Conservation (phyloP, 2,888 invertebrate genomes). For the Gastracanthus pulcherrimus region DNA sequence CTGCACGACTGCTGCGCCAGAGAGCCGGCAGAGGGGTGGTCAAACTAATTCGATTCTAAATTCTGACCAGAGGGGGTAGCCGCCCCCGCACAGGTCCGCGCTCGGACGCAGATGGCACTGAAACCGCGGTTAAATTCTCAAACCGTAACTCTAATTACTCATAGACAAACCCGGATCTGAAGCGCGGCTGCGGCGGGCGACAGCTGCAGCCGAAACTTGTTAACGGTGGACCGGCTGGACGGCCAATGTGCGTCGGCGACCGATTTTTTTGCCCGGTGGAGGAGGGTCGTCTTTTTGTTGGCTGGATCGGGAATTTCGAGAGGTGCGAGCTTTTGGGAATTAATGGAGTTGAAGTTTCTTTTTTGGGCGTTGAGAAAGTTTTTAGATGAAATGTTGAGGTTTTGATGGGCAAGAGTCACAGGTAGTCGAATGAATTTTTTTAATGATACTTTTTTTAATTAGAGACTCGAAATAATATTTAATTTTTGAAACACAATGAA, state of each 20-base stretch:
- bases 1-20: neutral
- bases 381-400: neutral
- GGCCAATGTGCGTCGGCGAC: too few species aligned
- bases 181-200: conserved; percentile 66
- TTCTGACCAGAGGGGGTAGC: conserved; percentile 71
- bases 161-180: conserved; percentile 74
- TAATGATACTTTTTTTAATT: too few species aligned
- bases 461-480: too few species aligned
- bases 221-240: conserved; percentile 59
- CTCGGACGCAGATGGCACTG: conserved; percentile 77
- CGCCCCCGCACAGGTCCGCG: conserved; percentile 58
- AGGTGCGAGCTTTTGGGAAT: neutral
- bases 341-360: too few species aligned
- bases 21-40: neutral
- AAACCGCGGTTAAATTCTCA: conserved; percentile 77
- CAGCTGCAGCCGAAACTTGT: conserved; percentile 76
- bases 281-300: neutral
- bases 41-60: conserved; percentile 78
- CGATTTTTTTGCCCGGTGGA: neutral
- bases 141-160: conserved; percentile 78
- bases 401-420: neutral
- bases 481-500: too few species aligned
- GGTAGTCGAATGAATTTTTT: too few species aligned
- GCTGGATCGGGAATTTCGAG: neutral
- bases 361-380: neutral